phyloP scores from a whole-genome alignment of 2,113 vertebrate genomes.

The Prochilodus magdalenae region DNA sequence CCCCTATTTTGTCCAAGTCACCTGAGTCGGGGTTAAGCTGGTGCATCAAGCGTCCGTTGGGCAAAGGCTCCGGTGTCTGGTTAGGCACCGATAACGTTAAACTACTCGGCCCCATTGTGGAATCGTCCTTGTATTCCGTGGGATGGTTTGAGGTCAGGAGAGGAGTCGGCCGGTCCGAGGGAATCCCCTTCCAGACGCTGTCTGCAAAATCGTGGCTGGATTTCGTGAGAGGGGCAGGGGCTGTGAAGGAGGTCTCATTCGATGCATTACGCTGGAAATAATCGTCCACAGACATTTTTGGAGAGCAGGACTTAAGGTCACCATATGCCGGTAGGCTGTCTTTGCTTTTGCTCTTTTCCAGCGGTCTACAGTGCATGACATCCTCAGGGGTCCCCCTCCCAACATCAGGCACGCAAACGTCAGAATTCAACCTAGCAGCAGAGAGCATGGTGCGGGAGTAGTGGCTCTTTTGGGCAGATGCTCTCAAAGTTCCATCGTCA shows the following conservation, averaged over 20 bases:
- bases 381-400: conserved; percentile 77
- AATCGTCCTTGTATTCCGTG: conserved; percentile 86
- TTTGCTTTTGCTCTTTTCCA: conserved; percentile 86
- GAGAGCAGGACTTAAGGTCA: conserved; percentile 82
- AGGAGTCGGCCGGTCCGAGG: conserved; percentile 82
- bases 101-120: conserved; percentile 72
- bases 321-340: conserved; percentile 83
- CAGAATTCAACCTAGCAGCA: conserved; percentile 81
- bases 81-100: conserved; percentile 65
- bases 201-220: conserved; percentile 83
- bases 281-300: conserved; percentile 86
- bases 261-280: conserved; percentile 93
- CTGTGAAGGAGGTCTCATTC: conserved; percentile 86
- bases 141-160: conserved; percentile 80
- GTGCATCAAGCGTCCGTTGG: conserved; percentile 84
- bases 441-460: conserved; percentile 86
- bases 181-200: conserved; percentile 80
- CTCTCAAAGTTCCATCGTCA: conserved; percentile 91
- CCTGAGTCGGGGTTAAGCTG: conserved; percentile 80
- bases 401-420: conserved; percentile 84
- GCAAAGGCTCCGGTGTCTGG: conserved; percentile 77
- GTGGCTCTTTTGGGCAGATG: conserved; percentile 81
- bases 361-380: conserved; percentile 76
- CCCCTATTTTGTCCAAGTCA: conserved; percentile 91
- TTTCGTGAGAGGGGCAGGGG: conserved; percentile 84